Evolutionary conservation across 2,113 vertebrate species (phyloP), one percentile per base, ranked within the genome.

Genomic region (Hippocampus mohnikei): DNA sequence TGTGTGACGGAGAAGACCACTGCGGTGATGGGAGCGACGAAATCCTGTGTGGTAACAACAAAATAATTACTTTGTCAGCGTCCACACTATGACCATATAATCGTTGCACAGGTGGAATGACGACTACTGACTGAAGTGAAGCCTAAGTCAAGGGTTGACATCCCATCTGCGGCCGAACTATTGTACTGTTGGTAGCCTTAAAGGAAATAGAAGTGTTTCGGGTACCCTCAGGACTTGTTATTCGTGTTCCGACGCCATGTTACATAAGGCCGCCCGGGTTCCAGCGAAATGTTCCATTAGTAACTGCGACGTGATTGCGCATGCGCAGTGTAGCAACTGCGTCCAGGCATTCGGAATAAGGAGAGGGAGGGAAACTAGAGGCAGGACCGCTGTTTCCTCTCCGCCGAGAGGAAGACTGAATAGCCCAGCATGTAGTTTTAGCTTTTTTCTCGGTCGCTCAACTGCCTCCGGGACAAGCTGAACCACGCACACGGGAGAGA

Each of bases 371-470:
- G n/a, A 71, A 33, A 37, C 33, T 37, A 68, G 12, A 65, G 41
- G 13, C 42, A 65, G 63, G 23, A 48, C 41, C 23, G 8, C 29
- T 27, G 55, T 73, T 83, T 85, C 79, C 72, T 79, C 70, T 64
- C 55, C 46, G 65, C 46, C 42, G 29, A 20, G 33, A 62, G 60
- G 60, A n/a, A 37, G 10, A 18, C 3, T 33, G 20, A 62, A 41
- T 2, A 46, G 42, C 63, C n/a, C 13, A 18, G 27, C 27, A 20
- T 44, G 48, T 41, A 81, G 78, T 71, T 58, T 23, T 70, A 77
- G 80, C 75, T 74, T 33, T 8, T 82, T 76, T 77, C 70, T 41
- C 1, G 12, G 20, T 41, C 21, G n/a, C 21, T 74, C 82, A 79
- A 72, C 82, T 58, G 70, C 48, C 18, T 40, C 53, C 10, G 4